Evolutionary conservation across 2,797 vertebrate species (phyloP).

Genomic region (Chloroceryle amazona): DNA sequence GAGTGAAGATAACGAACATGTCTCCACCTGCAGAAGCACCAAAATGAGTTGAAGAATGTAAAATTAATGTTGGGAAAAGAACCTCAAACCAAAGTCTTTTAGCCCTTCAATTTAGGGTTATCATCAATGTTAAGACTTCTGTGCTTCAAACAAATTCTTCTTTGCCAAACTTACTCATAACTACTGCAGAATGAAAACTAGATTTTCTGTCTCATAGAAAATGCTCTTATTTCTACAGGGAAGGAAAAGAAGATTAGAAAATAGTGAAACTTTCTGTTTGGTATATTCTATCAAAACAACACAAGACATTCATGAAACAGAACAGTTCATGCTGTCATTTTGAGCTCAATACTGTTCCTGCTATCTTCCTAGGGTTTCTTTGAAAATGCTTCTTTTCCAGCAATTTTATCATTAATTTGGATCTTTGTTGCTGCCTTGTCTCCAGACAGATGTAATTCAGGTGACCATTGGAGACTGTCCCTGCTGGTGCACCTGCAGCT

Average conservation of each 20-base stretch:
- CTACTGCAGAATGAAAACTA: not conserved
- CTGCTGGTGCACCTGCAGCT: not conserved
- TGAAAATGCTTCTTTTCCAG: not conserved
- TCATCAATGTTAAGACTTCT: not conserved
- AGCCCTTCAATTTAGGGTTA: not conserved
- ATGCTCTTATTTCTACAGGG: not conserved
- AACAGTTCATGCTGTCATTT: not conserved
- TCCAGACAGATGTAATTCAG: not conserved
- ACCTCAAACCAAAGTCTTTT: not conserved
- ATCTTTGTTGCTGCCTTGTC: not conserved
- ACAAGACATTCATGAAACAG: not conserved
- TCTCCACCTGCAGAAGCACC: not conserved
- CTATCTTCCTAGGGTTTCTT: not conserved
- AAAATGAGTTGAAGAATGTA: not conserved
- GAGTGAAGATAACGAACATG: rapidly evolving
- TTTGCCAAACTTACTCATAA: not conserved
- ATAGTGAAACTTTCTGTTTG: not conserved
- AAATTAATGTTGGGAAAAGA: not conserved
- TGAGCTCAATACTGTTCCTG: not conserved
- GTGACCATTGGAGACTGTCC: not conserved
- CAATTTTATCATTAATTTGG: not conserved
- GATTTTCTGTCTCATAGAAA: not conserved
- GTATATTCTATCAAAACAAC: not conserved
- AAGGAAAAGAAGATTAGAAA: not conserved
- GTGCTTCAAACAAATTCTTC: not conserved